Conservation (phyloP, 2,888 invertebrate genomes). For the Phasia obesa region DNA sequence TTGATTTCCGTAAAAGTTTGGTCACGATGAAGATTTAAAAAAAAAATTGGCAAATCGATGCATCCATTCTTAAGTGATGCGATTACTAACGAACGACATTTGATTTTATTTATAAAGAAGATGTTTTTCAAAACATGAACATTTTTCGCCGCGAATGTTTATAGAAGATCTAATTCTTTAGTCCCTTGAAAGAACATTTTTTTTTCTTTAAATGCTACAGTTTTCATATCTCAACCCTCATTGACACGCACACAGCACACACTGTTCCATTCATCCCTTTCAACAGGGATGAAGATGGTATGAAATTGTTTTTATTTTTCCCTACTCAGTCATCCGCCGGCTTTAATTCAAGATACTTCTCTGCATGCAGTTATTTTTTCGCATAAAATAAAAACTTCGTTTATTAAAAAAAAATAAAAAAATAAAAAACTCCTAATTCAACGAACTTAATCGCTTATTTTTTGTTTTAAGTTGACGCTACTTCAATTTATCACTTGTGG, state of each 20-base stretch:
- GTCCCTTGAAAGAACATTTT: too few relatives aligned
- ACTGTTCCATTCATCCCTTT: conserved; percentile 22
- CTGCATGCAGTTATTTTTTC: conserved; percentile 39
- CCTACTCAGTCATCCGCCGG: conserved; percentile 65
- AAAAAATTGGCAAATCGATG: too few relatives aligned
- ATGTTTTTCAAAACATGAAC: too few relatives aligned
- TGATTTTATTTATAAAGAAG: too few relatives aligned
- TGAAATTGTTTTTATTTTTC: conserved; percentile 55
- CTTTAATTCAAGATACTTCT: conserved; percentile 50
- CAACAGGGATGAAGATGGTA: conserved; percentile 58
- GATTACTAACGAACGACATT: too few relatives aligned
- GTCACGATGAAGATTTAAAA: too few relatives aligned
- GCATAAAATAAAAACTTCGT: background rate
- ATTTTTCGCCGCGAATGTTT: too few relatives aligned
- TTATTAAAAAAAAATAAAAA: too few relatives aligned
- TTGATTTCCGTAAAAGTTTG: too few relatives aligned
- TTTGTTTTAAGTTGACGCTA: conserved; percentile 24
- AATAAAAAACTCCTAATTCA: background rate
- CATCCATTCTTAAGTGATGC: too few relatives aligned
- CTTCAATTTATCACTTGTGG: conserved; percentile 59
- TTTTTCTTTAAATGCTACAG: background rate
- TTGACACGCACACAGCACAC: background rate
- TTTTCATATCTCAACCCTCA: conserved; percentile 2
- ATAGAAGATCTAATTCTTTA: too few relatives aligned
- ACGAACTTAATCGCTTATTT: background rate